Conservation (phyloP, 2,888 invertebrate species). For the Thelaira solivaga region DNA sequence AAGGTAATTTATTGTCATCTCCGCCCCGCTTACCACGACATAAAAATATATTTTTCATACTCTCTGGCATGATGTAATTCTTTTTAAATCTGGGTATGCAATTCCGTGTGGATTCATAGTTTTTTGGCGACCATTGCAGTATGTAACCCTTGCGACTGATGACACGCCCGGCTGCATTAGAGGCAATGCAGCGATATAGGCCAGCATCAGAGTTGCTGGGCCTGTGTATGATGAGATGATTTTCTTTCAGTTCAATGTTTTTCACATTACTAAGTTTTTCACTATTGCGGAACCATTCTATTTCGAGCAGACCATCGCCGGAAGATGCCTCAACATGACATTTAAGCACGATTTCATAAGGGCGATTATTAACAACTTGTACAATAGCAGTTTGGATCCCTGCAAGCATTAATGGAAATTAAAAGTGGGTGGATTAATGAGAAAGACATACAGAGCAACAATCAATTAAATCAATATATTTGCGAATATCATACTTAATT, state of each 20-base stretch:
- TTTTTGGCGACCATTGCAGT: constrained; percentile 64
- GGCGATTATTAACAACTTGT: constrained; percentile 71
- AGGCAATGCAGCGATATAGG: constrained; percentile 84
- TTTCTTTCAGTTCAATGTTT: constrained; percentile 79
- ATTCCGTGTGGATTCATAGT: constrained; percentile 63
- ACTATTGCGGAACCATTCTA: constrained; percentile 79
- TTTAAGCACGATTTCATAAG: constrained; percentile 73
- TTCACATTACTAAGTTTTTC: constrained; percentile 80
- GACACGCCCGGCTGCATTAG: constrained; percentile 81
- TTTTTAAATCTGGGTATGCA: constrained; percentile 73
- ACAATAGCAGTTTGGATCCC: constrained; percentile 74
- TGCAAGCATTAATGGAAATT: constrained; percentile 62
- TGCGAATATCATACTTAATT: too few relatives aligned
- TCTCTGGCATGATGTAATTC: constrained; percentile 69
- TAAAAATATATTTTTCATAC: constrained; percentile 70
- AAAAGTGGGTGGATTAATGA: not conserved
- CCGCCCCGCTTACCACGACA: constrained; percentile 76
- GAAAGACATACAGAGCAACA: too few relatives aligned
- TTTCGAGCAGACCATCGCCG: constrained; percentile 70
- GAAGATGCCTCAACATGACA: constrained; percentile 75
- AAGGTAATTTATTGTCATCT: constrained; percentile 61
- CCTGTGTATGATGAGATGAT: constrained; percentile 72
- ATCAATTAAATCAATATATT: too few relatives aligned
- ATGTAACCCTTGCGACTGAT: constrained; percentile 74
- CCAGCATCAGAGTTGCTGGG: constrained; percentile 80